Percentiles rank a stretch among this genome's conserved stretches.
Evolutionary conservation across 2,797 vertebrate genomes (phyloP).

Genomic region (Sylvia borin): DNA sequence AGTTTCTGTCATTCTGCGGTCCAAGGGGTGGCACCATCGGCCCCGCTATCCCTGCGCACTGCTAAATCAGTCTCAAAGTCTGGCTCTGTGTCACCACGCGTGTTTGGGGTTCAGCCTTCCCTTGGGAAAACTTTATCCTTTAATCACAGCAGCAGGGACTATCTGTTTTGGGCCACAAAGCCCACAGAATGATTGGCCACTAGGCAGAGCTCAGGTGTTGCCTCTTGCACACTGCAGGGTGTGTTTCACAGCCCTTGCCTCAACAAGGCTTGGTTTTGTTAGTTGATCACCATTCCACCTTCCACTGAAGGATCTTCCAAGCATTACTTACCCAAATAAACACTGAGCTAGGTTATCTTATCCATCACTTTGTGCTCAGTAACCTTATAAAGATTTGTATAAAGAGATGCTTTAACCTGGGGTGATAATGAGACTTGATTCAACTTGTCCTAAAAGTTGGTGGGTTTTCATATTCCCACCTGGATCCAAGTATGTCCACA

Average conservation of each 20-base stretch:
- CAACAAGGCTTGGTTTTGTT: not conserved
- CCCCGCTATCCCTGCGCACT: rapidly evolving
- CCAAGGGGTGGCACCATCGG: rapidly evolving
- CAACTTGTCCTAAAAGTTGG: not conserved
- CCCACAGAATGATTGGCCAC: not conserved
- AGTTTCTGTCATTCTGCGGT: not conserved
- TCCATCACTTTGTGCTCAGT: not conserved
- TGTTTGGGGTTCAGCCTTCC: not conserved
- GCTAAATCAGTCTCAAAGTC: not conserved
- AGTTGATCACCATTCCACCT: not conserved
- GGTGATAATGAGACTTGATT: not conserved
- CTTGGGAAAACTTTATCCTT: not conserved
- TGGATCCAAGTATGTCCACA: not conserved
- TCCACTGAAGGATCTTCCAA: not conserved
- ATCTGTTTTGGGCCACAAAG: not conserved
- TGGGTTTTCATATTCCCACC: not conserved
- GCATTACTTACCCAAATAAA: not conserved
- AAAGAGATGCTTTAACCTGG: not conserved
- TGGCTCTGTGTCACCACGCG: not conserved
- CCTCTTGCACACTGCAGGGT: too few relatives aligned
- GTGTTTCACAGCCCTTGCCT: not conserved
- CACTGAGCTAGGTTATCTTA: not conserved
- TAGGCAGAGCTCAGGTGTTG: too few relatives aligned
- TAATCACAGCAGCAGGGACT: too few relatives aligned
- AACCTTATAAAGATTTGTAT: not conserved